phyloP scores from a whole-genome alignment of 2,888 invertebrate species.

The Peribatodes rhomboidaria region DNA sequence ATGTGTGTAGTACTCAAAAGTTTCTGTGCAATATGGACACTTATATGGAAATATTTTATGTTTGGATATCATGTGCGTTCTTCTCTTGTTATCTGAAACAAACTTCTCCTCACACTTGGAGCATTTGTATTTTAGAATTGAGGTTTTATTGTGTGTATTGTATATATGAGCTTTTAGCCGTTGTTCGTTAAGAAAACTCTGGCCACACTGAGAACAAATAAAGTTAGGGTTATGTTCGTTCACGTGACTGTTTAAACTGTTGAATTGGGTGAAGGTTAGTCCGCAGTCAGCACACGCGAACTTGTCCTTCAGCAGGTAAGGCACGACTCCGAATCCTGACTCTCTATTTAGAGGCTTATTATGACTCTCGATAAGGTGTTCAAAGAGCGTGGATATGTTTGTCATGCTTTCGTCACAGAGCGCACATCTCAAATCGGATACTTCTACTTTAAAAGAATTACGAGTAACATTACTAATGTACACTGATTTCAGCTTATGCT shows the following conservation, averaged over 20 bases:
- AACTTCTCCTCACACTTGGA: slow-evolving; percentile 68
- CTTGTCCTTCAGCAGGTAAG: slow-evolving; percentile 27
- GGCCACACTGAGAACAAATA: slow-evolving; percentile 59
- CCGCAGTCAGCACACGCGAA: slow-evolving; percentile 30
- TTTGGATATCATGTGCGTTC: slow-evolving; percentile 58
- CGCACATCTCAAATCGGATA: slow-evolving; percentile 35
- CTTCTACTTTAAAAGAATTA: slow-evolving; percentile 27
- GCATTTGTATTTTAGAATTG: slow-evolving; percentile 59
- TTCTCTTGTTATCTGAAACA: slow-evolving; percentile 58
- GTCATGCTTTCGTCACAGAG: slow-evolving; percentile 29
- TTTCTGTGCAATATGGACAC: slow-evolving; percentile 51
- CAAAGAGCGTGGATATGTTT: slow-evolving; percentile 19
- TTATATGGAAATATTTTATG: slow-evolving; percentile 60
- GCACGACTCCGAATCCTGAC: slow-evolving; percentile 26
- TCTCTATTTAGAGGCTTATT: slow-evolving; percentile 25
- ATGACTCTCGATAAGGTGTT: slow-evolving; percentile 32
- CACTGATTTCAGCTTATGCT: slow-evolving; percentile 2
- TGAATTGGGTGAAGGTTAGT: slow-evolving; percentile 13
- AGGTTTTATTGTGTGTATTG: slow-evolving; percentile 24
- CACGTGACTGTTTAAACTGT: slow-evolving; percentile 59
- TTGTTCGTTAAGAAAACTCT: slow-evolving; percentile 43
- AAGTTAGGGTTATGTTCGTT: slow-evolving; percentile 64
- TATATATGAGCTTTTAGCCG: slow-evolving; percentile 30
- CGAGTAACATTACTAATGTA: background rate
- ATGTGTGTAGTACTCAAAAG: slow-evolving; percentile 61